Evolutionary conservation across 2,113 vertebrate species (phyloP).

Genomic region (Pao palembangensis): DNA sequence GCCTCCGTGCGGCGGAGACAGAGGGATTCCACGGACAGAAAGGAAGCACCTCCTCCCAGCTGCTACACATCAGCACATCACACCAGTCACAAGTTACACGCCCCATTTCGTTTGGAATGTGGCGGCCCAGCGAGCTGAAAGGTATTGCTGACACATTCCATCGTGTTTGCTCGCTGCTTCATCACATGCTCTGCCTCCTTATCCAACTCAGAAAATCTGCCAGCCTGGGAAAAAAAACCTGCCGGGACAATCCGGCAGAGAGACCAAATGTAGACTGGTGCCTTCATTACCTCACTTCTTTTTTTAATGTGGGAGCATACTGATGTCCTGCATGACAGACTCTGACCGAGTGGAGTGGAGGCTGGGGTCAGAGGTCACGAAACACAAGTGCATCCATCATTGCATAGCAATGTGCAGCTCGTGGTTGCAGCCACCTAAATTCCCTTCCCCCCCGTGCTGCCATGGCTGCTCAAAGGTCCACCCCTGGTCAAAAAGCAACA

Average conservation of each 20-base stretch:
- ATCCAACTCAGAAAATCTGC: conserved; percentile 21
- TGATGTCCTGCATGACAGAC: conserved; percentile 33
- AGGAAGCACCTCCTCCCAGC: conserved; percentile 51
- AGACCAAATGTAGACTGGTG: too few species aligned
- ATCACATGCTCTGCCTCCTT: conserved; percentile 41
- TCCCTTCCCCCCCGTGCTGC: conserved; percentile 13
- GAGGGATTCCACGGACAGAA: conserved; percentile 31
- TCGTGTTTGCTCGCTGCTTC: conserved; percentile 24
- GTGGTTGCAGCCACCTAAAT: conserved; percentile 28
- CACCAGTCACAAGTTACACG: conserved; percentile 66
- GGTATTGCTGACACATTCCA: conserved; percentile 54
- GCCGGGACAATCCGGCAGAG: not conserved
- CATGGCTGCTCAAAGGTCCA: too few species aligned
- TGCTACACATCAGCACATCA: conserved; percentile 56
- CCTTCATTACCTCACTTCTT: not conserved
- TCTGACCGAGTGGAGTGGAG: conserved; percentile 3
- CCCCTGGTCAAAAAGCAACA: conserved; percentile 52
- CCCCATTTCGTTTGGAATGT: conserved; percentile 60
- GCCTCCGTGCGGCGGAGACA: conserved; percentile 37
- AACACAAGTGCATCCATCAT: conserved; percentile 52
- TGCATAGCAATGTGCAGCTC: conserved; percentile 43
- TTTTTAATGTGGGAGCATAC: conserved; percentile 9
- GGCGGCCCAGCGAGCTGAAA: conserved; percentile 36
- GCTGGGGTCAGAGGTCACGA: conserved; percentile 50
- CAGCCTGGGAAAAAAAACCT: conserved; percentile 3